Evolutionary conservation across 1,140 invertebrate genomes (phyloP), one percentile per base, ranked within the genome.

Genomic region (Pinna nobilis): DNA sequence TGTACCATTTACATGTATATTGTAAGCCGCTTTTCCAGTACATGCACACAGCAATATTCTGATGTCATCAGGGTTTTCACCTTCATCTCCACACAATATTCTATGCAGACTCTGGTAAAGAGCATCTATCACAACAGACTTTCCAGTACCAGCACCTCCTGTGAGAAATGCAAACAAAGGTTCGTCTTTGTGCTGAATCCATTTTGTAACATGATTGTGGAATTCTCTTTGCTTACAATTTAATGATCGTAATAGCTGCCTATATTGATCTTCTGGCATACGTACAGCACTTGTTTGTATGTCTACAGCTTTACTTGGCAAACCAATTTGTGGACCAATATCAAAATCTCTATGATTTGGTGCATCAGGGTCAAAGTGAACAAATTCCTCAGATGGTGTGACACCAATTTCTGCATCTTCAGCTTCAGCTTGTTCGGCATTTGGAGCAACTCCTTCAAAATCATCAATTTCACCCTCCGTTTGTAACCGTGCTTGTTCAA

Each of bases 141-240:
- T 70, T 13, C 66, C 66, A 47, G 60, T 55, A 44, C 66, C 66
- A 25, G 53, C 66, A 59, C 66, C 66, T 18, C 69, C 79, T n/a
- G 59, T 39, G 15, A 61, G 23, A 44, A 66, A 49, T n/a, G 47
- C 44, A 51, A 33, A 64, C 6, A 71, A 41, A 13, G 69, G 69
- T 41, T 64, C 47, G 13, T 71, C 37, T 71, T 64, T 53, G 5
- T 59, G 53, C 11, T 57, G 23, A 49, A 70, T 60, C 55, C 55
- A 70, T 15, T 30, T 32, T 35, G 32, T 15, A n/a, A 49, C 55
- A 60, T 70, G 57, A 23, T 49, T 55, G 39, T 41, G 44, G 37
- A 70, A 60, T 37, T 70, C 57, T 33, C 25, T 50, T 32, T 70
- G 55, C 20, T 50, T 49, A 2, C 1, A 18, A 49, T 70, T 70